Base-by-base conservation (phyloP, 2,113 vertebrate species). In the Hippocampus abdominalis region DNA sequence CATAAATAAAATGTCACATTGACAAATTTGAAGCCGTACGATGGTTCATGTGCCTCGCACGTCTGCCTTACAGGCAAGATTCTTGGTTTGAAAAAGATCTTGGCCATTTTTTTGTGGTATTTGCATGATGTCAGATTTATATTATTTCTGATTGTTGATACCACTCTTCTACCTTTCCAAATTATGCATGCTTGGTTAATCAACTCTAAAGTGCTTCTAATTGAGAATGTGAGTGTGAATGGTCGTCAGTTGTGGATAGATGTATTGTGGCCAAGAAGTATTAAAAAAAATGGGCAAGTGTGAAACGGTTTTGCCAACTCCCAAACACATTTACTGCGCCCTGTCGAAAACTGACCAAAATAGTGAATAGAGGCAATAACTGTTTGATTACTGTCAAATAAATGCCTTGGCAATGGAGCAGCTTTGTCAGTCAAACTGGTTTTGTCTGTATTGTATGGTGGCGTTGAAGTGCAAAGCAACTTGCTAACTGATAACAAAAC, bases 1-100 rank as follows among this genome's bases (percentile, higher is more conserved):
- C 57, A 29, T 27, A 59, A 60, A 29, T 60, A 29, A 60, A 60
- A 60, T 60, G 56, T 60, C 57, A 59, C 56, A 32, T 60, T 32
- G 57, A 32, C 27, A 60, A 60, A 32, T 32, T 29, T 18, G 13
- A 60, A 32, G 57, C 15, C 6, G 16, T 29, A 32, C 13, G 15
- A 60, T 29, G 25, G 57, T 8, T 8, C 25, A 20, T 60, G 57
- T 29, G 11, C 13, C 27, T 60, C 15, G 6, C 57, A 59, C 57
- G 5, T 60, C 57, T 60, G 57, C 57, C 13, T 18, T 16, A 32
- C 57, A 20, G 25, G 29, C 15, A 18, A 9, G 27, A 32, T 59
- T 60, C 27, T 16, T 32, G 2, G 27, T 60, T 60, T 27, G 7
- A 59, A 59, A 29, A 27, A 60, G 16, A 48, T 15, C 25, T 8